These are phyloP conservation scores for Mesorhabditis spiculigera DNA, from an alignment of 2,888 invertebrate genomes.

Conservation along the genomic window DNA sequence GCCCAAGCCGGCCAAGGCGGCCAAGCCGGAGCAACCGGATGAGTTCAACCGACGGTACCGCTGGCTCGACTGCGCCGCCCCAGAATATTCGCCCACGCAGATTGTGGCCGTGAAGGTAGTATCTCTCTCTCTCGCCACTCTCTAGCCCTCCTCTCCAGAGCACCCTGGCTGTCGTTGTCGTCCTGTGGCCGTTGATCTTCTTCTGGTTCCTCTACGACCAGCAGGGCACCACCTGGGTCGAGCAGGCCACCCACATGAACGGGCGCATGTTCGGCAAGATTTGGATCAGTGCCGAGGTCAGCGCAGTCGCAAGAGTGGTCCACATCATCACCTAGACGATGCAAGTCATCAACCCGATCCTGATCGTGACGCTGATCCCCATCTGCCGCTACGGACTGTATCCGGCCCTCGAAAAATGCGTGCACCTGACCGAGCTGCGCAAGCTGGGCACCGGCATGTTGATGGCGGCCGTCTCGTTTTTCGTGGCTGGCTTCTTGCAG, in stretches of 20 bases:
- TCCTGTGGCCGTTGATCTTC: conserved; percentile 70
- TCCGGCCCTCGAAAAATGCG: neutral
- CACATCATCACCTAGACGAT: neutral
- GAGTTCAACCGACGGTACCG: neutral
- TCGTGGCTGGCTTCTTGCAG: neutral
- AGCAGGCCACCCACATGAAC: neutral
- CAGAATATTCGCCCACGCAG: neutral
- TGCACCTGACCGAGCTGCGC: neutral
- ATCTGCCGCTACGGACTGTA: neutral
- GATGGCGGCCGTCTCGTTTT: neutral
- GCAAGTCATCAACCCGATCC: neutral
- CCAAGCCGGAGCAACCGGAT: neutral
- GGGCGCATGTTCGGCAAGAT: neutral
- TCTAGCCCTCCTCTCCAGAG: conserved; percentile 18
- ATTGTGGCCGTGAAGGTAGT: neutral
- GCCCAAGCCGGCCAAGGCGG: neutral
- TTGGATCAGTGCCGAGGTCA: neutral
- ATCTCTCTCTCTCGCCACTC: neutral
- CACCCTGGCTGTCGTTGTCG: conserved; percentile 46
- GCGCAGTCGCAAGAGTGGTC: neutral
- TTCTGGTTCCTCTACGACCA: conserved; percentile 98
- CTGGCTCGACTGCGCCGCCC: conserved; percentile 1
- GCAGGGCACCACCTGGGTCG: conserved; percentile 85
- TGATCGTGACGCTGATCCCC: neutral
- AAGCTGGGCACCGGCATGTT: conserved; percentile 3